Percentiles rank a stretch among this genome's conserved stretches.
These are phyloP conservation scores for Platyscapa corneri DNA, from an alignment of 1,140 invertebrate species.

Conservation along the genomic window DNA sequence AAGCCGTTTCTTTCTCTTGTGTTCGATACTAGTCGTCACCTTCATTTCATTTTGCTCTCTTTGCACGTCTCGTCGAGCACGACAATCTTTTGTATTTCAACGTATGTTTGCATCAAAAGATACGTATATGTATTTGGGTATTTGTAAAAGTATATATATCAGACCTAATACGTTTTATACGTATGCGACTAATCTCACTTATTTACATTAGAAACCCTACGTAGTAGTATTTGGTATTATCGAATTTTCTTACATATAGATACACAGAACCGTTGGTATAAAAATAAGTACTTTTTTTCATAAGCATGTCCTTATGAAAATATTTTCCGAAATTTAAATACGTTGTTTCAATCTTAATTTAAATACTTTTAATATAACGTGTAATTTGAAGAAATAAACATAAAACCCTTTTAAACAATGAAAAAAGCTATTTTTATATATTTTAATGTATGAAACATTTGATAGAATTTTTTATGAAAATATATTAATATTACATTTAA, in stretches of 20 bases:
- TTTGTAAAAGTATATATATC: neutral
- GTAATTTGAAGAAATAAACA: neutral
- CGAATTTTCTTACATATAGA: no score
- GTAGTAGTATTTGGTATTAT: no score
- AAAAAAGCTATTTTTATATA: neutral
- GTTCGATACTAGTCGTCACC: neutral
- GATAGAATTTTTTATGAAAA: neutral
- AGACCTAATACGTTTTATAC: neutral
- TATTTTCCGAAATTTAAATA: no score
- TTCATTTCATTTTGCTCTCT: neutral
- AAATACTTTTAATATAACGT: neutral
- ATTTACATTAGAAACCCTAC: no score
- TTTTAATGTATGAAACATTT: neutral
- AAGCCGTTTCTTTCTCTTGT: neutral
- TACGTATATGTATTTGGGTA: neutral
- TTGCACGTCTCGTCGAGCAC: neutral
- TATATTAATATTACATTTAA: neutral
- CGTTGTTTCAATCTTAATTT: neutral
- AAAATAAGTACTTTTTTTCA: no score
- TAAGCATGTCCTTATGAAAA: no score
- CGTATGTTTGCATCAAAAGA: neutral
- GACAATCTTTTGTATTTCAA: slow-evolving; percentile 16
- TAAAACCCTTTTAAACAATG: neutral
- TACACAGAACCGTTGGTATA: no score
- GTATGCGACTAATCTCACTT: neutral